These are phyloP conservation scores for Deilephila porcellus DNA, from an alignment of 2,888 invertebrate genomes.

Conservation along the genomic window DNA sequence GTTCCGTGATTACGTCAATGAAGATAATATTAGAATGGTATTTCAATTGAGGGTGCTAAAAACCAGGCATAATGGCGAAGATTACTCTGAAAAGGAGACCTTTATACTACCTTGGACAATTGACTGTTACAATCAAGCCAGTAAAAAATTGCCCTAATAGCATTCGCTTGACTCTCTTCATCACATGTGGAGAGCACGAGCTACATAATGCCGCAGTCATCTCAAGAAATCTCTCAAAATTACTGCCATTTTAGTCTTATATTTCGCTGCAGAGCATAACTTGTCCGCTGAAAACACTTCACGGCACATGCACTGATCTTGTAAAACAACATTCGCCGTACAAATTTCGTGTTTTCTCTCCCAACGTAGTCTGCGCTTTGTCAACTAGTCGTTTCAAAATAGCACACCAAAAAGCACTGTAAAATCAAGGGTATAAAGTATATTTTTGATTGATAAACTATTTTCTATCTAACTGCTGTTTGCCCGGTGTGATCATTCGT, in stretches of 20 bases:
- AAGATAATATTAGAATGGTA: no score
- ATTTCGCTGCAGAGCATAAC: neutral
- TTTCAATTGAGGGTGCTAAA: no score
- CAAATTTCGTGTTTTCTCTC: conserved; percentile 15
- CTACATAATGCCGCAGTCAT: no score
- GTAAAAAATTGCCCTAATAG: no score
- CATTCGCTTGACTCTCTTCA: no score
- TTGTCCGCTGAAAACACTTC: neutral
- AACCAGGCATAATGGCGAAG: no score
- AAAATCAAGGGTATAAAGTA: neutral
- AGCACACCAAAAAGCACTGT: neutral
- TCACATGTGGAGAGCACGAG: no score
- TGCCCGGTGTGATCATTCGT: conserved; percentile 17
- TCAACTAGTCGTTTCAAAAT: neutral
- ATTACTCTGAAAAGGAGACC: no score
- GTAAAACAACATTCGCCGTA: conserved; percentile 3
- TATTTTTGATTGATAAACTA: neutral
- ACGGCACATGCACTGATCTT: neutral
- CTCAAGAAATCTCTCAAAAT: neutral
- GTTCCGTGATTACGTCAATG: no score
- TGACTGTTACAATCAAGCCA: no score
- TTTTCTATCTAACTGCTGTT: neutral
- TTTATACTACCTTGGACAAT: no score
- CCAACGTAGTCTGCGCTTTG: conserved; percentile 2
- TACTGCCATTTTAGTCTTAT: neutral